phyloP scores from a whole-genome alignment of 2,113 vertebrate species.

The Stomatorhinus ivindoensis region DNA sequence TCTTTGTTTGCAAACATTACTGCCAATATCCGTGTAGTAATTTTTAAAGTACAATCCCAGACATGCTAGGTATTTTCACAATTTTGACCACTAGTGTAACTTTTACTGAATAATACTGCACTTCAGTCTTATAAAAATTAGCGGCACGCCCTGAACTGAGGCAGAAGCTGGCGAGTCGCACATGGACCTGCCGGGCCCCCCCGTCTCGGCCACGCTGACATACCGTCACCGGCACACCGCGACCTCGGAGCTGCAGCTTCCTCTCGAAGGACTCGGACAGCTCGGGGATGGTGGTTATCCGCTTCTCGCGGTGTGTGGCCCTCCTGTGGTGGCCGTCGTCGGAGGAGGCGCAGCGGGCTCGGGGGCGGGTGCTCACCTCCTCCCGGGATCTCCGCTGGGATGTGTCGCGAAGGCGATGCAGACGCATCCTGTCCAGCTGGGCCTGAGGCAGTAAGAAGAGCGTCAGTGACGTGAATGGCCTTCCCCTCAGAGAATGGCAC shows the following conservation, averaged over 20 bases:
- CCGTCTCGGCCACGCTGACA: constrained; percentile 23
- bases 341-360: constrained; percentile 52
- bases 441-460: constrained; percentile 39
- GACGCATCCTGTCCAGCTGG: constrained; percentile 60
- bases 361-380: constrained; percentile 36
- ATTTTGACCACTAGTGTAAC: not conserved
- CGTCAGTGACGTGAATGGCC: not conserved
- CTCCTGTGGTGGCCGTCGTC: constrained; percentile 37
- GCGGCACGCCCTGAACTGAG: not conserved
- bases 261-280: constrained; percentile 56
- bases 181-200: not conserved
- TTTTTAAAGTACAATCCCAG: too few species aligned
- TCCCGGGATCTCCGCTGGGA: constrained; percentile 52
- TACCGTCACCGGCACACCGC: constrained; percentile 72
- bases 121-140: not conserved
- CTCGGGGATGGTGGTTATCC: constrained; percentile 60
- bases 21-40: too few species aligned
- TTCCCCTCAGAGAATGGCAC: not conserved
- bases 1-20: too few species aligned
- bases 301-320: constrained; percentile 37
- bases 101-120: not conserved
- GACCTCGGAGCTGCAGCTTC: constrained; percentile 63
- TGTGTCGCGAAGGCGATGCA: constrained; percentile 53
- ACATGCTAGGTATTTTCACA: too few species aligned
- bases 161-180: not conserved